Conservation (phyloP, 2,113 vertebrate genomes). For the Pelecanus crispus region DNA sequence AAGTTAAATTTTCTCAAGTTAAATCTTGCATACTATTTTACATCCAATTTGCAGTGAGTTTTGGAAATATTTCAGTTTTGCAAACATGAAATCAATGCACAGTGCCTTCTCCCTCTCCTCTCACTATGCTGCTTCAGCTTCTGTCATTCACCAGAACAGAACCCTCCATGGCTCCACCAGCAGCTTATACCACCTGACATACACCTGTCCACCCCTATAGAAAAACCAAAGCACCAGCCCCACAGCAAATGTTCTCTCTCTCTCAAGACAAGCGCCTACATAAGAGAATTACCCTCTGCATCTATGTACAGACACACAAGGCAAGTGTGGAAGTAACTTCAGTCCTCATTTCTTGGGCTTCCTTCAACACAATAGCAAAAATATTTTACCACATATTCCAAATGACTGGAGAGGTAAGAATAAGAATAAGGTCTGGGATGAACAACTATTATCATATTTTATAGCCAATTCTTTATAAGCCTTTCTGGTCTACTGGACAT, state of each 20-base stretch:
- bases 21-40: not conserved
- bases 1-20: not conserved
- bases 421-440: not conserved
- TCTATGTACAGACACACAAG: not conserved
- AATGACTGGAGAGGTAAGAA: not conserved
- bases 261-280: not conserved
- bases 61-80: not conserved
- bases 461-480: not conserved
- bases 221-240: not conserved
- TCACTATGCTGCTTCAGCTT: not conserved
- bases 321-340: not conserved
- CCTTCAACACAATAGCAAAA: not conserved
- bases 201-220: fast-evolving
- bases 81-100: not conserved
- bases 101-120: not conserved
- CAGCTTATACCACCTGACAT: not conserved
- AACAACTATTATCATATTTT: not conserved
- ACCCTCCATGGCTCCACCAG: not conserved
- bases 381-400: not conserved
- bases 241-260: not conserved
- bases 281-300: not conserved
- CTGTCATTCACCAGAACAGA: not conserved
- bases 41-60: not conserved
- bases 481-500: not conserved
- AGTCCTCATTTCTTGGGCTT: not conserved